Evolutionary conservation across 2,888 invertebrate genomes (phyloP).

Genomic region (Nephrotoma appendiculata): DNA sequence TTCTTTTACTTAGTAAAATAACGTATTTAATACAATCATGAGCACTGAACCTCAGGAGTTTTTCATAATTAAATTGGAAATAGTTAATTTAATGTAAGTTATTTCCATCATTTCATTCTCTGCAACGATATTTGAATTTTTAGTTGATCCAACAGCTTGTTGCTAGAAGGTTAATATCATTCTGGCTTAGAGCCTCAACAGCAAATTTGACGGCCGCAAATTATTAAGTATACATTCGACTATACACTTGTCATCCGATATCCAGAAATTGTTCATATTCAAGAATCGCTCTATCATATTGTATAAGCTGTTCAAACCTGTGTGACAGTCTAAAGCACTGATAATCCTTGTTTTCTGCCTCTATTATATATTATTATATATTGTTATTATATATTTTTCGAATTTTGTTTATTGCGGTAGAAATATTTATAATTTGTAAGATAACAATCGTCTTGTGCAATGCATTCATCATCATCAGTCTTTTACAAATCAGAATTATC

Average conservation of each 20-base stretch:
- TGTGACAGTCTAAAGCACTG: conserved; percentile 2
- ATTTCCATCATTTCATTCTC: background rate
- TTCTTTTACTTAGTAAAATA: too few relatives aligned
- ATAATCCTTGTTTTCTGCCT: background rate
- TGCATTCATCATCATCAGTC: background rate
- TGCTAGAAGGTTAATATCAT: too few relatives aligned
- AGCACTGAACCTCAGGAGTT: too few relatives aligned
- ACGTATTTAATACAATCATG: too few relatives aligned
- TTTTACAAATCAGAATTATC: background rate
- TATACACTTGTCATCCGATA: background rate
- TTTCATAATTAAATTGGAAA: background rate
- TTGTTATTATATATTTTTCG: too few relatives aligned
- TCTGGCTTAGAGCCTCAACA: too few relatives aligned
- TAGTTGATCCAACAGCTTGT: too few relatives aligned
- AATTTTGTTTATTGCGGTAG: background rate
- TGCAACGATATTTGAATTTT: background rate
- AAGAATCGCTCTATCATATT: background rate
- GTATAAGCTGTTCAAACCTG: background rate
- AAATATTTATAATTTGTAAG: background rate
- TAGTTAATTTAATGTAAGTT: background rate
- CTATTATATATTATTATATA: too few relatives aligned
- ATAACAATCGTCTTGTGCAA: background rate
- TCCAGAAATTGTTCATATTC: background rate
- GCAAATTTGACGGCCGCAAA: too few relatives aligned
- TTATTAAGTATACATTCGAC: too few relatives aligned